Evolutionary conservation across 2,113 vertebrate species (phyloP).

Genomic region (Natator depressus): DNA sequence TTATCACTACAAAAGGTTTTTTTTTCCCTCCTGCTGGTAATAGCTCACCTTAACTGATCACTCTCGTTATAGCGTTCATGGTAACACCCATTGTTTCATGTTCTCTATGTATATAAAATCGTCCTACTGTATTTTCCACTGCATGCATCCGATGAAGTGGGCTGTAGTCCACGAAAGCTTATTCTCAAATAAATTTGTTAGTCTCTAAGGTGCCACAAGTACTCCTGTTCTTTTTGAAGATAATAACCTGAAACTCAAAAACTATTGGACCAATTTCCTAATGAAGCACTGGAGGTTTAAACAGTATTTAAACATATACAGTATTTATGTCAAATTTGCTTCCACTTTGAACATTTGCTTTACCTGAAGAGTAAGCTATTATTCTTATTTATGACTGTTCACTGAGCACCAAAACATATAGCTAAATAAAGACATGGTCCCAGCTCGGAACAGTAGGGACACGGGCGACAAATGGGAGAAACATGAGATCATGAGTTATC

Average conservation of each 20-base stretch:
- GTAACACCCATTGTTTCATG: too few relatives aligned
- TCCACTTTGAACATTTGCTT: not conserved
- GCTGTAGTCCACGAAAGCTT: too few relatives aligned
- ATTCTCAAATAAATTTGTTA: too few relatives aligned
- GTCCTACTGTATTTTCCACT: too few relatives aligned
- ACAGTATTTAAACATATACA: not conserved
- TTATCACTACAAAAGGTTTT: too few relatives aligned
- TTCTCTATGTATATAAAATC: too few relatives aligned
- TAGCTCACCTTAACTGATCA: too few relatives aligned
- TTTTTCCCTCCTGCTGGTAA: too few relatives aligned
- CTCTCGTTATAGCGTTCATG: too few relatives aligned
- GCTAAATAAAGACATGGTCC: not conserved
- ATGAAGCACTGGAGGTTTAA: not conserved
- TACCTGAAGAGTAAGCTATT: not conserved
- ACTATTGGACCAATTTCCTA: rapidly evolving
- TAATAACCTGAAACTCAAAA: not conserved
- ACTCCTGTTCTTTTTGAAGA: not conserved
- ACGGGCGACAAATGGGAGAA: not conserved
- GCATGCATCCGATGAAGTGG: too few relatives aligned
- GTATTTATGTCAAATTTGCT: not conserved
- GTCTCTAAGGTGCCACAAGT: too few relatives aligned
- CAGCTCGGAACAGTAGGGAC: not conserved
- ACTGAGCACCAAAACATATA: not conserved
- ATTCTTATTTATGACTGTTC: not conserved
- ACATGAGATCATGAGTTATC: not conserved